Evolutionary conservation across 2,113 vertebrate genomes (phyloP), one percentile per base, ranked within the genome.

Genomic region (Forbesichthys agassizii): DNA sequence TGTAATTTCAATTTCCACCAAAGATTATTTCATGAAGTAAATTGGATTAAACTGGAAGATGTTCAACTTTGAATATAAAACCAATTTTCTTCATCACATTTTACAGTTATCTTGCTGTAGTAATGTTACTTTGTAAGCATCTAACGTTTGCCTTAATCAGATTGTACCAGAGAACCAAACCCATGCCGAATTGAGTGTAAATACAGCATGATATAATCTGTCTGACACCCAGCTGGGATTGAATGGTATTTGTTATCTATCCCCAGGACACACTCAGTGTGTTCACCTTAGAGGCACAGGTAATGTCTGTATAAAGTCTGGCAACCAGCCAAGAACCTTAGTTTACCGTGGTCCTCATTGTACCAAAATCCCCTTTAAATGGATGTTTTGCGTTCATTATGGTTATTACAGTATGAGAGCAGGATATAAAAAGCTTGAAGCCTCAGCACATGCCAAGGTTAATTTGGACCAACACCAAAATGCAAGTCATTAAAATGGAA

Each of bases 241-340:
- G 75, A 71, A 78, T 74, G 74, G 53, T 67, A 66, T 63, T 59
- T 62, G 54, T 75, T 64, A 48, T 75, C 64, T 77, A 53, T 83
- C 74, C 74, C 48, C 33, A 1, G 68, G 72, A 80, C 49, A n/a
- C 58, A 67, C 5, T 61, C 27, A 61, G 67, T 3, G 14, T 70
- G 68, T 66, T 18, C 33, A 68, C 49, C 33, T 59, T 52, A 64
- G 52, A 73, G 77, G 52, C 56, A 33, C 69, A 51, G 68, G 51
- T 74, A 64, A 84, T 71, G 77, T 75, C 64, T 73, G 80, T 13
- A 1, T 64, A 74, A 64, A 57, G 46, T 42, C 68, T 68, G 79
- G 71, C 64, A 36, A n/a, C 16, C 66, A 6, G 66, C 74, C 78
- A 60, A 10, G 60, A 52, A n/a, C 16, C 76, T 64, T 80, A 56